These are phyloP conservation scores for Tetragonula clypearis DNA, from an alignment of 1,140 invertebrate genomes.

Conservation along the genomic window DNA sequence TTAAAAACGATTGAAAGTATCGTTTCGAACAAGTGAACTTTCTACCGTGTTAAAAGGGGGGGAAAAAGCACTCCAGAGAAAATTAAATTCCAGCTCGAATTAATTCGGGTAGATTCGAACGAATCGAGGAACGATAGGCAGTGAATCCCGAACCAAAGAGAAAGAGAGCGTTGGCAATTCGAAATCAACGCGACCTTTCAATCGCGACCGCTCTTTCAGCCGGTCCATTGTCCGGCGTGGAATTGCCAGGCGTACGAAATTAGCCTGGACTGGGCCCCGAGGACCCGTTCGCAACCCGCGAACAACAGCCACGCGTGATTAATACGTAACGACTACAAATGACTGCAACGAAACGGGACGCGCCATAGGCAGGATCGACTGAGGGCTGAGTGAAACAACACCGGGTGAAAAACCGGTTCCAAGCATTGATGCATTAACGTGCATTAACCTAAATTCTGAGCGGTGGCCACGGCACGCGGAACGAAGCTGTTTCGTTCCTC, in stretches of 20 bases:
- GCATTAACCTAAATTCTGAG: constrained; percentile 62
- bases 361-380: constrained; percentile 10
- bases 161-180: background rate
- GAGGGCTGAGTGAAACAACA: constrained; percentile 28
- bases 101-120: background rate
- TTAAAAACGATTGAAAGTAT: no score
- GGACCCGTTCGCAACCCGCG: background rate
- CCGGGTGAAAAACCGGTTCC: constrained; percentile 52
- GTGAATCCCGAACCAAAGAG: background rate
- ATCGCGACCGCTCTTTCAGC: background rate
- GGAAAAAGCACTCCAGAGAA: background rate
- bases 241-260: background rate
- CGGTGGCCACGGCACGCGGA: constrained; percentile 41
- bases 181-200: background rate
- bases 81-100: background rate
- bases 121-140: background rate
- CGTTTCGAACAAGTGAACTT: no score
- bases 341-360: constrained; percentile 27
- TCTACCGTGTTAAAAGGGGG: no score
- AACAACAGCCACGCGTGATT: constrained; percentile 11
- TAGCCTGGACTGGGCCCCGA: background rate
- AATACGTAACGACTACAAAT: constrained; percentile 42
- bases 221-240: background rate
- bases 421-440: constrained; percentile 61
- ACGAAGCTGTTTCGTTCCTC: constrained; percentile 44